Base-by-base conservation (phyloP, 1,140 invertebrate species). In the Bombus haemorrhoidalis region DNA sequence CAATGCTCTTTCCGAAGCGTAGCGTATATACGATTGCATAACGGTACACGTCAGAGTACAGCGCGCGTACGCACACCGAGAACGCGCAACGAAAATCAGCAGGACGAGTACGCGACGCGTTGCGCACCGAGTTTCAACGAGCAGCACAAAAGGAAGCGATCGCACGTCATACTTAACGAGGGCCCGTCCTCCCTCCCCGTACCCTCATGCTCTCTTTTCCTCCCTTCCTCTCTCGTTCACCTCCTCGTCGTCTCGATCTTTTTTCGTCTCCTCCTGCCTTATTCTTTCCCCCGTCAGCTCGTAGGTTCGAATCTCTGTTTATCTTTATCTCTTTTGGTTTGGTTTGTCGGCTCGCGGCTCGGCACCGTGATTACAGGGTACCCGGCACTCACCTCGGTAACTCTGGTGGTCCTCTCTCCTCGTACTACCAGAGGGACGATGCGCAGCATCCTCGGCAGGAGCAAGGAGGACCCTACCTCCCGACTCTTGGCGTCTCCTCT, bases 281-380 rank as follows among this genome's bases (percentile, higher is more conserved):
- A 86, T 91, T 91, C 90, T 83, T 86, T 87, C 83, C 88, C 79
- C 93, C 91, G 92, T 92, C 93, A 93, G 90, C 92, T 94, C 92
- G 91, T 93, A 93, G 92, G 91, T 92, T 93, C 93, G 92, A 95
- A 94, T 95, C 93, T 94, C 94, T 95, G 95, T 95, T 95, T 95
- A 95, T 95, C 93, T 95, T 95, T 95, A 95, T 95, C 94, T 95
- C 93, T 94, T 94, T 95, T 94, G 92, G 93, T 95, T 95, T 94
- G 93, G 94, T 95, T 95, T 95, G 95, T 95, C 94, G 94, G 94
- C 94, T 94, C 93, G 94, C 94, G 94, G 94, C 94, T 94, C 92
- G 92, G 93, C 93, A 93, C 93, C 92, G 92, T 94, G 94, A 95
- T 94, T 95, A 95, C 94, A 95, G 95, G 93, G 92, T 94, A 94